Evolutionary conservation across 2,888 invertebrate species (phyloP), one percentile per base, ranked within the genome.

Genomic region (Agriotes lineatus): DNA sequence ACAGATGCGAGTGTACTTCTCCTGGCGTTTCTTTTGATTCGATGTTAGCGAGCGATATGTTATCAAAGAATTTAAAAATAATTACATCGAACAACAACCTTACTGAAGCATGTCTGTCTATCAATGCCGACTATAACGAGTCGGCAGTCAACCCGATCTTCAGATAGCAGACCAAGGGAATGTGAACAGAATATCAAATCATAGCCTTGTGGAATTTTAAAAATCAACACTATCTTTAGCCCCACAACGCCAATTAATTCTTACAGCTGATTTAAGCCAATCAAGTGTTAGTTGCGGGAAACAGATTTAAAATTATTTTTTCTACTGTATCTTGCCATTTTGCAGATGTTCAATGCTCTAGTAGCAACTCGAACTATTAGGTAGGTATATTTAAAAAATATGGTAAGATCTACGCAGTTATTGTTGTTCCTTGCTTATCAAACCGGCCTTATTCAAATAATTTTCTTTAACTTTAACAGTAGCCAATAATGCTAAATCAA

Each of bases 11-110:
- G 18, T 33, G 67, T 63, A 72, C 62, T 71, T 68, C 71, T 68
- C 75, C 72, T 76, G 77, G 76, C 75, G 78, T 78, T 71, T 79
- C 72, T 75, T 75, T 74, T 72, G 72, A 76, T 75, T 75, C 76
- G 78, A 81, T 80, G 78, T 76, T 78, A 78, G 48, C 19, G 12
- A 59, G 77, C 80, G 81, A 81, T 82, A 81, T 76, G 80, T 81
- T 82, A 82, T 82, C 82, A 80, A 80, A 78, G 82, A 82, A 81
- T 82, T 82, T 81, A 81, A 82, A 82, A 82, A 82, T 82, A 82
- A 82, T 82, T 82, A 82, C 81, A 77, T 71, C 76, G 78, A 79
- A 78, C 77, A 78, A 74, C 78, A 77, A 77, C 71, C 76, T 72
- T 77, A 75, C 73, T 74, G 79, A 78, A 76, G 76, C 81, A 79